Evolutionary conservation across 2,888 invertebrate species (phyloP).

Genomic region (Sericinus montela): DNA sequence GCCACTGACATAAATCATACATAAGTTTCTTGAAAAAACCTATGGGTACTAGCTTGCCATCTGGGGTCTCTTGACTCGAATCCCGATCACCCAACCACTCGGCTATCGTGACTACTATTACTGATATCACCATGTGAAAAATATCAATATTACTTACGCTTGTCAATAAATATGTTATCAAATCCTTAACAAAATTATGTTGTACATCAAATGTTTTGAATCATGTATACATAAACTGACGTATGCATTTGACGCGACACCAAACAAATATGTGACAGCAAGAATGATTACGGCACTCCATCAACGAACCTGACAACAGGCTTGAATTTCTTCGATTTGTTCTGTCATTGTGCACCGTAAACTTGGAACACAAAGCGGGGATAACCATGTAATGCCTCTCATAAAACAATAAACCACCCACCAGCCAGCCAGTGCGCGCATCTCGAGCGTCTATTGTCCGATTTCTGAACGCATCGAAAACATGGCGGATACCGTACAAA

Average conservation of each 20-base stretch:
- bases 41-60: too few species aligned
- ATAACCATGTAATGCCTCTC: constrained; percentile 51
- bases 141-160: too few species aligned
- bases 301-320: constrained; percentile 54
- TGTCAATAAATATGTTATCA: too few species aligned
- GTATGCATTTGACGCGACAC: constrained; percentile 18
- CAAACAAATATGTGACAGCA: constrained; percentile 52
- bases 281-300: constrained; percentile 59
- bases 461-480: constrained; percentile 32
- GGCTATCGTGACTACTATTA: too few species aligned
- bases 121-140: too few species aligned
- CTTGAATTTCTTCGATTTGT: constrained; percentile 55
- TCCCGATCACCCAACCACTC: too few species aligned
- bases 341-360: constrained; percentile 50
- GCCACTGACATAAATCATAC: too few species aligned
- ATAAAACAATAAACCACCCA: constrained; percentile 75
- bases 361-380: constrained; percentile 41
- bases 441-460: constrained; percentile 32
- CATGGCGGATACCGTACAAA: constrained; percentile 29
- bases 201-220: not conserved
- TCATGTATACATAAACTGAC: constrained; percentile 12
- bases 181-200: not conserved
- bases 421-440: constrained; percentile 26
- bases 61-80: too few species aligned
- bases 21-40: too few species aligned